phyloP scores from a whole-genome alignment of 1,140 invertebrate species.

The Dendrolimus punctatus region DNA sequence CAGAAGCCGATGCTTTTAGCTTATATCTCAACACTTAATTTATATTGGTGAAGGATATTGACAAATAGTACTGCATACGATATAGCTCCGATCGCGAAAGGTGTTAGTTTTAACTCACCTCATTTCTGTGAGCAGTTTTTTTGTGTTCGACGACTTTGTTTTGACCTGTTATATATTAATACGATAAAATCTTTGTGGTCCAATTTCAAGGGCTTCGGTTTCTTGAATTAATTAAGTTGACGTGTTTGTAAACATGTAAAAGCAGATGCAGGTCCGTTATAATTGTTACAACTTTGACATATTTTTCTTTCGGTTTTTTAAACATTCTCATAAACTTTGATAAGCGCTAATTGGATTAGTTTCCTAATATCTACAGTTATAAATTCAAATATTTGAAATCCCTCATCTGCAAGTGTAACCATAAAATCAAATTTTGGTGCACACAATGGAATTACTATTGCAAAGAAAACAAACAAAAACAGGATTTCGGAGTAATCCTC shows the following conservation, averaged over 20 bases:
- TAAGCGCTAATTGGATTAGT: too few relatives aligned
- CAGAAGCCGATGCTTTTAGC: slow-evolving; percentile 63
- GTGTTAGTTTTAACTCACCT: slow-evolving; percentile 24
- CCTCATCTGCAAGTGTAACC: slow-evolving; percentile 11
- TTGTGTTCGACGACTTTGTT: slow-evolving; percentile 9
- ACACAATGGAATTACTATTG: slow-evolving; percentile 27
- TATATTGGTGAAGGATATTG: slow-evolving; percentile 28
- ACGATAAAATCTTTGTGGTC: slow-evolving; percentile 20
- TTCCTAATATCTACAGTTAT: too few relatives aligned
- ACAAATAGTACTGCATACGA: slow-evolving; percentile 40
- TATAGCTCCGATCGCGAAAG: slow-evolving; percentile 23
- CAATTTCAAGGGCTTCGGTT: slow-evolving; percentile 9
- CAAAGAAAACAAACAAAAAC: slow-evolving; percentile 68
- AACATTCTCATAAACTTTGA: too few relatives aligned
- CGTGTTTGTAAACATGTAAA: slow-evolving; percentile 21
- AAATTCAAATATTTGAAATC: too few relatives aligned
- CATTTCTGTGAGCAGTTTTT: slow-evolving; percentile 13
- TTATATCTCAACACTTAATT: slow-evolving; percentile 52
- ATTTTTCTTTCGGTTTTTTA: too few relatives aligned
- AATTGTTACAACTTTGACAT: too few relatives aligned
- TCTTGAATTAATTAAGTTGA: slow-evolving; percentile 24
- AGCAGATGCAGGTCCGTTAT: slow-evolving; percentile 14
- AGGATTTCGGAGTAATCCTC: slow-evolving; percentile 63
- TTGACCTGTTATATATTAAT: slow-evolving; percentile 21
- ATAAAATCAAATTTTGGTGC: slow-evolving; percentile 19